These are phyloP conservation scores for Gymnorhina tibicen DNA, from an alignment of 2,113 vertebrate species.

Conservation along the genomic window DNA sequence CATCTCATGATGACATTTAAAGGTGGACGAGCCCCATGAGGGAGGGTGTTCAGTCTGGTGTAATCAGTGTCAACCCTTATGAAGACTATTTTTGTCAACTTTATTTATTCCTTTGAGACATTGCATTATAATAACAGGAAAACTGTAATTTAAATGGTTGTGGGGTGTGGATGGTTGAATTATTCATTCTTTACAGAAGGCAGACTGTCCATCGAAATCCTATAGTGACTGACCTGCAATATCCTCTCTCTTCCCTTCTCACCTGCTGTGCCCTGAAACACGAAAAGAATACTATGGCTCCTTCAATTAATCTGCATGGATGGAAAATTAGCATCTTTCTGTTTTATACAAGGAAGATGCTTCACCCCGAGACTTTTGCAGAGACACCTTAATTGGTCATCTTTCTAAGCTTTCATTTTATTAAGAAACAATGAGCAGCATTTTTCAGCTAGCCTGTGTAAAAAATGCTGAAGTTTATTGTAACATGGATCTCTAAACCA, in stretches of 20 bases:
- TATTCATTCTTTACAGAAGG: neutral
- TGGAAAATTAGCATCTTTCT: neutral
- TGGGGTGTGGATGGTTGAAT: neutral
- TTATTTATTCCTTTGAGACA: constrained; percentile 48
- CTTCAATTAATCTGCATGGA: neutral
- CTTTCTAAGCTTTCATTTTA: neutral
- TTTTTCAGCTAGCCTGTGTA: neutral
- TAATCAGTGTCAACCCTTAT: constrained; percentile 33
- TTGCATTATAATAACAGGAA: neutral
- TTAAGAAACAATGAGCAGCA: neutral
- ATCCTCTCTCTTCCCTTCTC: neutral
- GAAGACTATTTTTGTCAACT: constrained; percentile 38
- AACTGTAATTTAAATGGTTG: neutral
- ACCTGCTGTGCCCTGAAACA: neutral
- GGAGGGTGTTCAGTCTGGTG: neutral
- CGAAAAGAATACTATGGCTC: neutral
- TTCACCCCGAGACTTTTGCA: neutral
- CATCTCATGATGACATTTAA: constrained; percentile 55
- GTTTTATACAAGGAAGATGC: neutral
- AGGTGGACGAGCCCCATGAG: constrained; percentile 17
- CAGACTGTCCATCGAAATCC: neutral
- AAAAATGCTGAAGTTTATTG: neutral
- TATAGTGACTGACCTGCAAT: neutral
- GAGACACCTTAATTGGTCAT: neutral
- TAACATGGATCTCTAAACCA: neutral